Conservation (phyloP, 1,140 invertebrate species). For the Archivesica marissinica region DNA sequence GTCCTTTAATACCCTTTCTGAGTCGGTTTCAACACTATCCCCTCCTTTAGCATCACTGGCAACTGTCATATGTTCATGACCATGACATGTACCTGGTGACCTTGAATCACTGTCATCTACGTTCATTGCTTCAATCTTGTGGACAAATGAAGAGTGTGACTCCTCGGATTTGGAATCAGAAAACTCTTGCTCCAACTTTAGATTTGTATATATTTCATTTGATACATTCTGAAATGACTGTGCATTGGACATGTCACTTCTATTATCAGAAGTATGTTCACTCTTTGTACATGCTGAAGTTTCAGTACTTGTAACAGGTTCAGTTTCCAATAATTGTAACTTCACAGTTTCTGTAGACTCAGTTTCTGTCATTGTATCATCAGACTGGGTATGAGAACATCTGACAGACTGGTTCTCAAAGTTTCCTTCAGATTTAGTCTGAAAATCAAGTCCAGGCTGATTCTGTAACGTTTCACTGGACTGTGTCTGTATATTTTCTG, state of each 20-base stretch:
- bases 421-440: conserved; percentile 10
- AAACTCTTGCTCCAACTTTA: conserved; percentile 9
- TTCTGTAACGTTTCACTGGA: neutral
- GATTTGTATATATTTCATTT: neutral
- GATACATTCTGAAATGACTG: neutral
- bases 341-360: neutral
- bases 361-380: neutral
- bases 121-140: conserved; percentile 41
- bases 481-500: neutral
- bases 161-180: conserved; percentile 42
- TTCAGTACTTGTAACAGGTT: neutral
- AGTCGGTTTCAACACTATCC: neutral
- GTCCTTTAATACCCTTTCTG: neutral
- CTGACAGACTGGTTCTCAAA: neutral
- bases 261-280: neutral
- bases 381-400: neutral
- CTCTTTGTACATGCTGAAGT: neutral
- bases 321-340: neutral
- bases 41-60: neutral
- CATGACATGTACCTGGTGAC: too few species aligned
- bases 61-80: neutral
- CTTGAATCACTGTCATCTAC: conserved; percentile 21
- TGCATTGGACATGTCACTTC: neutral
- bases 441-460: neutral
- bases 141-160: conserved; percentile 41